Percentiles rank a stretch among this genome's conserved stretches.
phyloP scores from a whole-genome alignment of 23 tunicate genomes.

The Trididemnum nubilum region DNA sequence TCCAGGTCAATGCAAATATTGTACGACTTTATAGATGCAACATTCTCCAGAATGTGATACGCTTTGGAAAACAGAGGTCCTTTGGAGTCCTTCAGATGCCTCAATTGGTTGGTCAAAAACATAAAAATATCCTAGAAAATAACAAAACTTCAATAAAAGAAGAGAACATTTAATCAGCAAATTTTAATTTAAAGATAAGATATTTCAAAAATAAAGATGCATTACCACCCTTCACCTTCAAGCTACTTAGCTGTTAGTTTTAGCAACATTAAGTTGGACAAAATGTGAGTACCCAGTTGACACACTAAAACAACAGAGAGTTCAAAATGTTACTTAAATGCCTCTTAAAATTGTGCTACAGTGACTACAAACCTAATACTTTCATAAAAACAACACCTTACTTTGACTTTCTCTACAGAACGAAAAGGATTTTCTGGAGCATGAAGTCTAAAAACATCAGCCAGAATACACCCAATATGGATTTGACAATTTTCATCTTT shows the following conservation, averaged over 20 bases:
- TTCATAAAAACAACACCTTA: no score
- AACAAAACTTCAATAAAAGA: not conserved
- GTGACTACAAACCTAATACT: no score
- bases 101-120: constrained; percentile 66
- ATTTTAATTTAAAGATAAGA: not conserved
- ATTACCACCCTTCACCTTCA: not conserved
- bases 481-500: constrained; percentile 68
- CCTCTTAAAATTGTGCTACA: no score
- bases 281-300: no score
- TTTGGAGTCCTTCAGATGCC: constrained; percentile 63
- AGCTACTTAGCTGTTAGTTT: no score
- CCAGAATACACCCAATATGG: constrained; percentile 72
- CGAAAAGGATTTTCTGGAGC: constrained; percentile 94
- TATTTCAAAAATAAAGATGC: not conserved
- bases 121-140: constrained; percentile 63
- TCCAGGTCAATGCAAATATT: constrained; percentile 76
- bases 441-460: constrained; percentile 83
- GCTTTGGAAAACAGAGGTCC: constrained; percentile 73
- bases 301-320: no score
- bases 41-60: constrained; percentile 78
- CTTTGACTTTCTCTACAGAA: constrained; percentile 58
- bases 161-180: not conserved
- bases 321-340: no score
- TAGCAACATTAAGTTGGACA: no score
- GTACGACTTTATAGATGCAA: constrained; percentile 75